Percentiles rank a stretch among this genome's conserved stretches.
phyloP scores from a whole-genome alignment of 2,888 invertebrate species.

The Sepiola atlantica region DNA sequence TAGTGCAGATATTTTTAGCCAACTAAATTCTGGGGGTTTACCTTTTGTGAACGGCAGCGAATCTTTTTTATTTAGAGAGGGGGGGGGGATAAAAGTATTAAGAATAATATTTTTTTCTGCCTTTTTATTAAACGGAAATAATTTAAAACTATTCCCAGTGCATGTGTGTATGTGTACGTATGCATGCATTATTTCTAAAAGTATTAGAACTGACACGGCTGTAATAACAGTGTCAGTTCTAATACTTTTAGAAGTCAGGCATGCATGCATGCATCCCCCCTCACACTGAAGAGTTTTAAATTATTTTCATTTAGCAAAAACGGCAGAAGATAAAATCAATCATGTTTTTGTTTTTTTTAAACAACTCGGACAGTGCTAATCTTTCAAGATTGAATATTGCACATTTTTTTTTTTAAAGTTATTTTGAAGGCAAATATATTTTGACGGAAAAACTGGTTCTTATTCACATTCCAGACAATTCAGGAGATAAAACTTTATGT shows the following conservation, averaged over 20 bases:
- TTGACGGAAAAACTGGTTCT: not conserved
- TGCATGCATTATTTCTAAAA: too few relatives aligned
- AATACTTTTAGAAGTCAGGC: too few relatives aligned
- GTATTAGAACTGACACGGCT: too few relatives aligned
- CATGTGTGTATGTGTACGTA: too few relatives aligned
- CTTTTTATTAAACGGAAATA: too few relatives aligned
- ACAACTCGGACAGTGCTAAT: not conserved
- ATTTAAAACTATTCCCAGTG: too few relatives aligned
- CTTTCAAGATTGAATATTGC: too few relatives aligned
- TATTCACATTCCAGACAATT: not conserved
- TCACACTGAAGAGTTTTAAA: not conserved
- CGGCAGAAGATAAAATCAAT: not conserved
- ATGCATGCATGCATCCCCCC: too few relatives aligned
- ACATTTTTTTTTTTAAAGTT: not conserved
- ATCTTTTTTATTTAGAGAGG: not conserved
- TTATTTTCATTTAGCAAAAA: not conserved
- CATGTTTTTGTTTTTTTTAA: not conserved
- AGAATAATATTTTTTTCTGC: not conserved
- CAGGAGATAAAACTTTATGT: not conserved
- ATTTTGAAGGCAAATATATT: not conserved
- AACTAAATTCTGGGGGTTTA: conserved; percentile 11
- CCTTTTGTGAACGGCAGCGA: not conserved
- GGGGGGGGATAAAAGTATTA: not conserved
- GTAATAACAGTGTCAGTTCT: too few relatives aligned
- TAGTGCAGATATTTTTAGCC: not conserved